Percentiles rank a stretch among this genome's conserved stretches.
Evolutionary conservation across 1,140 invertebrate genomes (phyloP).

Genomic region (Bilobella aurantiaca): DNA sequence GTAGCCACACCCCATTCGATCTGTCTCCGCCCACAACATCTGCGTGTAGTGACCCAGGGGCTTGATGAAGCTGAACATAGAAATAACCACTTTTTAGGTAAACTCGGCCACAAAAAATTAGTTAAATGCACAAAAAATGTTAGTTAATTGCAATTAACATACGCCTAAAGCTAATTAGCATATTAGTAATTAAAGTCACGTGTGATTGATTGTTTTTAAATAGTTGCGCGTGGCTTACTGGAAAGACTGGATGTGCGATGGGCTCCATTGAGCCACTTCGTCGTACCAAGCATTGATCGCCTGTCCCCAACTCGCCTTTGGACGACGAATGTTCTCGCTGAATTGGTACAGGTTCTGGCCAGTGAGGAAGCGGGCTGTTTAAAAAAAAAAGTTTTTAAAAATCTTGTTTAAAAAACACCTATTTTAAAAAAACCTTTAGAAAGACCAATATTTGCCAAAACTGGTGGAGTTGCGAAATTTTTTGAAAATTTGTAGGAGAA

Average conservation of each 20-base stretch:
- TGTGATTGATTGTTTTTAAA: background rate
- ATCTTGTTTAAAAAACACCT: too few species aligned
- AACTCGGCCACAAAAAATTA: too few species aligned
- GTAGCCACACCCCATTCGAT: conserved; percentile 67
- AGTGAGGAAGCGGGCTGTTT: conserved; percentile 58
- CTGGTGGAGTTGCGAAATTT: too few species aligned
- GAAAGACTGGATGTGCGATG: conserved; percentile 29
- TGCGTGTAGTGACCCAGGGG: conserved; percentile 45
- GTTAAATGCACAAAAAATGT: too few species aligned
- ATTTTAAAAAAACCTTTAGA: too few species aligned
- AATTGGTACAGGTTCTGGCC: conserved; percentile 55
- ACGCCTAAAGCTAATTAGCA: too few species aligned
- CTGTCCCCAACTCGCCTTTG: conserved; percentile 33
- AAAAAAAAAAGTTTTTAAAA: too few species aligned
- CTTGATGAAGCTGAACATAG: conserved; percentile 29
- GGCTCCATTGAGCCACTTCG: conserved; percentile 35
- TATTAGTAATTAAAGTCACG: too few species aligned
- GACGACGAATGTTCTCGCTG: conserved; percentile 31
- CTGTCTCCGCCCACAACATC: conserved; percentile 66
- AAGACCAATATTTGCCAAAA: too few species aligned
- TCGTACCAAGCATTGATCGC: conserved; percentile 37
- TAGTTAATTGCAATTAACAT: too few species aligned
- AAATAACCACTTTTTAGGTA: background rate
- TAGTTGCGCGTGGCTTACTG: conserved; percentile 25
- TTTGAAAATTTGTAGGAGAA: too few species aligned